Conservation (phyloP, 2,888 invertebrate species). For the Petrolisthes manimaculis region DNA sequence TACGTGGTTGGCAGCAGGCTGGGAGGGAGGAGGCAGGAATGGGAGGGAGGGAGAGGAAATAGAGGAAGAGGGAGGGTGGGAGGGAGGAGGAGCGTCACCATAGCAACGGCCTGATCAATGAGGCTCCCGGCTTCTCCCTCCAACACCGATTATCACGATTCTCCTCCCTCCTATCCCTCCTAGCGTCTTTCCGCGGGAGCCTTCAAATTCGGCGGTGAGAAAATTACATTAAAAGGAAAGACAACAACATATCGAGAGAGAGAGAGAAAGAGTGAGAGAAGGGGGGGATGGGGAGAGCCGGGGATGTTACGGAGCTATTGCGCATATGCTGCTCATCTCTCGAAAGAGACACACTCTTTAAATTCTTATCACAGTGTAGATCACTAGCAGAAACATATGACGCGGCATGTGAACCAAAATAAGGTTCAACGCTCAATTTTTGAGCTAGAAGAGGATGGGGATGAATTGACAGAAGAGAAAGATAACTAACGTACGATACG, state of each 20-base stretch:
- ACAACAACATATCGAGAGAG: neutral
- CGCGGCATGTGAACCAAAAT: too few species aligned
- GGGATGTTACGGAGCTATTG: neutral
- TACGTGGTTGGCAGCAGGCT: slow-evolving; percentile 15
- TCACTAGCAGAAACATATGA: too few species aligned
- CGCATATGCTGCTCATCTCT: too few species aligned
- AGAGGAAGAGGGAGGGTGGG: slow-evolving; percentile 25
- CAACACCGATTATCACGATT: slow-evolving; percentile 56
- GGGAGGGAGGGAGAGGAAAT: slow-evolving; percentile 22
- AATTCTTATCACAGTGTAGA: too few species aligned
- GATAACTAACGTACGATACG: neutral
- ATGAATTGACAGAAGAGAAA: neutral
- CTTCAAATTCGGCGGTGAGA: neutral
- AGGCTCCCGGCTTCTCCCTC: slow-evolving; percentile 51
- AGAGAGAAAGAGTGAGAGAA: neutral
- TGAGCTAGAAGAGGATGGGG: neutral
- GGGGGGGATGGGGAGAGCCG: neutral
- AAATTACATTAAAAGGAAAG: neutral
- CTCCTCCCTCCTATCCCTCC: slow-evolving; percentile 19
- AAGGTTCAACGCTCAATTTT: too few species aligned
- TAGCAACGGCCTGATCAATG: slow-evolving; percentile 66
- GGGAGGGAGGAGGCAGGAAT: slow-evolving; percentile 30
- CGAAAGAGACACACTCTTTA: too few species aligned
- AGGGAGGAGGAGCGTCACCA: slow-evolving; percentile 49
- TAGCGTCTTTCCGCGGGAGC: neutral